Evolutionary conservation across 2,888 invertebrate genomes (phyloP).

Genomic region (Zaprionus bogoriensis): DNA sequence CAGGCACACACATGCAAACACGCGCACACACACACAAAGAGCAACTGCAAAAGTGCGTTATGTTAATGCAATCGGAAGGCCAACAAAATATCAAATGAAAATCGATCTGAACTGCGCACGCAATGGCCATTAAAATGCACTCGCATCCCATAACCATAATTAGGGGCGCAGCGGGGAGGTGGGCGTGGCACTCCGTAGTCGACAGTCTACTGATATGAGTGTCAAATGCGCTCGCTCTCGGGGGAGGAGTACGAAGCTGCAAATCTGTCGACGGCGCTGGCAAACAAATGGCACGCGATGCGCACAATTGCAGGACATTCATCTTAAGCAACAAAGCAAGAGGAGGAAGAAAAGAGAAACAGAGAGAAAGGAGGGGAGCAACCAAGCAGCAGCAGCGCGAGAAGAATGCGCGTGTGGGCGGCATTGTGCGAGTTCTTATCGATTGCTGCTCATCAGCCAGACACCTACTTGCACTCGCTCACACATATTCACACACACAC

Average conservation of each 20-base stretch:
- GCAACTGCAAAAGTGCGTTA: conserved; percentile 37
- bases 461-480: neutral
- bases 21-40: conserved; percentile 14
- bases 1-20: conserved; percentile 21
- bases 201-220: conserved; percentile 22
- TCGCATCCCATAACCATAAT: conserved; percentile 69
- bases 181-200: neutral
- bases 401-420: conserved; percentile 10
- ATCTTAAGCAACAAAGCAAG: conserved; percentile 50
- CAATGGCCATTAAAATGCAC: conserved; percentile 66
- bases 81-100: conserved; percentile 49
- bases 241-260: conserved; percentile 39
- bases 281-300: conserved; percentile 69
- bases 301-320: conserved; percentile 74
- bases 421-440: conserved; percentile 51
- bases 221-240: neutral
- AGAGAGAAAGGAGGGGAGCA: neutral
- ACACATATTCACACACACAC: neutral
- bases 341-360: conserved; percentile 1
- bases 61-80: conserved; percentile 54
- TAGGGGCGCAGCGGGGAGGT: conserved; percentile 23
- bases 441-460: conserved; percentile 65
- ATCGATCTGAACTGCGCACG: conserved; percentile 64
- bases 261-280: conserved; percentile 42
- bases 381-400: neutral